Percentiles rank a stretch among this genome's conserved stretches.
phyloP scores from a whole-genome alignment of 1,140 invertebrate genomes.

The Thereuonema tuberculata region DNA sequence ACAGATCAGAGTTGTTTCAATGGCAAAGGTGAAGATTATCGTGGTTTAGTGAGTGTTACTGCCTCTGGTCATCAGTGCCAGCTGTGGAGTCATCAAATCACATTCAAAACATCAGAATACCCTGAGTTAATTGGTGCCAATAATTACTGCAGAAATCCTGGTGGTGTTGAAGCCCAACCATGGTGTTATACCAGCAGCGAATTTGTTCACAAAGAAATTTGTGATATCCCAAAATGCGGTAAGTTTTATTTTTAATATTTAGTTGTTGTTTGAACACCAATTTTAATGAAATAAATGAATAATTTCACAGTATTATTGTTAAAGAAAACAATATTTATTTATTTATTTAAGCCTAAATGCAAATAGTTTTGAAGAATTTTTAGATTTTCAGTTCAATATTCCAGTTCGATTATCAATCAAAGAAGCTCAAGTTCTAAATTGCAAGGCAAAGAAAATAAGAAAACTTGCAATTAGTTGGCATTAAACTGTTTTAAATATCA shows the following conservation, averaged over 20 bases:
- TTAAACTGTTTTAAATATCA: no score
- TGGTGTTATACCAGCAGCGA: constrained; percentile 65
- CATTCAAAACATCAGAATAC: constrained; percentile 54
- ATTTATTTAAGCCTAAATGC: constrained; percentile 10
- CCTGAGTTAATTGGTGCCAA: constrained; percentile 72
- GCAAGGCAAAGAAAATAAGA: no score
- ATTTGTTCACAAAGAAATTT: constrained; percentile 47
- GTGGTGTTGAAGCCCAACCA: constrained; percentile 55
- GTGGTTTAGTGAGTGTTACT: constrained; percentile 57
- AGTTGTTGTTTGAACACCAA: not conserved
- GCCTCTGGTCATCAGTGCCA: constrained; percentile 57
- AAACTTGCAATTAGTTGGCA: no score
- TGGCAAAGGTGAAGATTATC: constrained; percentile 64
- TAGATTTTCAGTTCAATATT: not conserved
- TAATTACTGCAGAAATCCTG: constrained; percentile 87
- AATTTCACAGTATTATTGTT: no score
- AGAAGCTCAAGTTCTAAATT: no score
- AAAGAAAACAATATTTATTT: no score
- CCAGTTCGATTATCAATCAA: no score
- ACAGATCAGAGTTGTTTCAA: constrained; percentile 64
- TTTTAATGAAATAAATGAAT: not conserved
- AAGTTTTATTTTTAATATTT: no score
- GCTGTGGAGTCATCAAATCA: constrained; percentile 61
- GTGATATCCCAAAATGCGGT: constrained; percentile 72
- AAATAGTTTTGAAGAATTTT: not conserved